Base-by-base conservation (phyloP, 2,113 vertebrate species). In the Cinclus mexicanus region DNA sequence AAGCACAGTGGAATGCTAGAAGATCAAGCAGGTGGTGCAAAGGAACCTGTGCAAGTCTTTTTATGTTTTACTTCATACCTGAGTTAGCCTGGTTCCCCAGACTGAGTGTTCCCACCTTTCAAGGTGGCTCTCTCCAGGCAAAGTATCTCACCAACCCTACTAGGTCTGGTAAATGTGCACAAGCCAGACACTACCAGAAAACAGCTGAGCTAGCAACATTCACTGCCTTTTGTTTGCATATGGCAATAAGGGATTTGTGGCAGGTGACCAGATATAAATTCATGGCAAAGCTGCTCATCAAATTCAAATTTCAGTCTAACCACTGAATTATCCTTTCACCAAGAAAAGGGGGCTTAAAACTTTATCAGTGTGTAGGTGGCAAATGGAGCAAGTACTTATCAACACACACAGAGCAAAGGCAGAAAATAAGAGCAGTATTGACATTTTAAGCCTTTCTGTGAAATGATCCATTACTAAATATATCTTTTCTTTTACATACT, bases 381-480 rank as follows among this genome's bases (percentile, higher is more conserved):
- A 94, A 91, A 72, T n/a, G 41, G 81, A 89, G 85, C 56, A 94
- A 94, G 25, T 49, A 46, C 42, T 83, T 95, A 67, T 74, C 55
- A 12, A 64, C 39, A 67, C 18, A 53, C 22, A 44, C 10, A 67
- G 37, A 90, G 42, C 39, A 77, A 80, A 90, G 35, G 39, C 63
- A 93, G 75, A 88, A 91, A 93, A 80, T 55, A 74, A 3, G 50
- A 55, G 44, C 61, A 94, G 47, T 78, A 80, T 9, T 90, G 93
- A 91, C 71, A 90, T 94, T 95, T 94, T 94, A 86, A 96, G 47
- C 17, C 28, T 69, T 91, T 76, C 47, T 83, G 89, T 90, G 75
- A 93, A 94, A 90, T 80, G 55, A 90, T 77, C 75, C 75, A 77
- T 95, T 85, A 83, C 55, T 91, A 95, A 94, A 85, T 86, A 55